Percentiles rank a stretch among this genome's conserved stretches.
These are phyloP conservation scores for Oscheius sp. DNA, from an alignment of 2,888 invertebrate genomes.

Conservation along the genomic window DNA sequence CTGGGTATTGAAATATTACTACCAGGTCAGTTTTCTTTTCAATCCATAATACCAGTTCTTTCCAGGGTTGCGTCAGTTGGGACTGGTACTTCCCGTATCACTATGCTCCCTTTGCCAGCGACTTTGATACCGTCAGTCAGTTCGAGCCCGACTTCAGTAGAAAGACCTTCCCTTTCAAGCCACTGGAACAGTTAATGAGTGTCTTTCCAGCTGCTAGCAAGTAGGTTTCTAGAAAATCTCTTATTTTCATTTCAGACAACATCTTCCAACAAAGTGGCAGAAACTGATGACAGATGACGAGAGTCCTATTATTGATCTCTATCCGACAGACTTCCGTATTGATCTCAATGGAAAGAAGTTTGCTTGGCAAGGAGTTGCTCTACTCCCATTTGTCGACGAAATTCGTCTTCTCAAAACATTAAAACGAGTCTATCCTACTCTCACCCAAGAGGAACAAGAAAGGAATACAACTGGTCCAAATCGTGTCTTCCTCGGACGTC, in stretches of 20 bases:
- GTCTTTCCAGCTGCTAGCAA: slow-evolving; percentile 96
- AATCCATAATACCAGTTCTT: background rate
- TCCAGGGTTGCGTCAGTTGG: slow-evolving; percentile 93
- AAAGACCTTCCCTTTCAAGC: slow-evolving; percentile 92
- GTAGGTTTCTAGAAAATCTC: slow-evolving; percentile 39
- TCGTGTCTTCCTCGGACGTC: slow-evolving; percentile 85
- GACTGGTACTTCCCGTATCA: slow-evolving; percentile 99
- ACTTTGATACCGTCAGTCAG: slow-evolving; percentile 86
- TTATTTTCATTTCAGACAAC: slow-evolving; percentile 78
- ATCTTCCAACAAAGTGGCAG: slow-evolving; percentile 93
- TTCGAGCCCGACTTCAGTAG: slow-evolving; percentile 85
- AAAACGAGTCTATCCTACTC: slow-evolving; percentile 78
- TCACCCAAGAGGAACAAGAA: slow-evolving; percentile 87
- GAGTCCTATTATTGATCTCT: slow-evolving; percentile 97
- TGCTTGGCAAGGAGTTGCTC: slow-evolving; percentile 98
- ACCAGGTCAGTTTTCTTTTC: slow-evolving; percentile 79
- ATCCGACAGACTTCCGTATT: slow-evolving; percentile 90
- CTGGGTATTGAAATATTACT: slow-evolving; percentile 98
- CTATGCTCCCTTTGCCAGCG: slow-evolving; percentile 99
- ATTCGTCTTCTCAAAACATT: slow-evolving; percentile 81
- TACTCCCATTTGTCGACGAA: slow-evolving; percentile 97
- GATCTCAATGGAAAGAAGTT: slow-evolving; percentile 98
- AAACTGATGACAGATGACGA: slow-evolving; percentile 90
- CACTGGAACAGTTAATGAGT: slow-evolving; percentile 97
- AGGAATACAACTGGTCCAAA: slow-evolving; percentile 90